A percentile compares a stretch with the other conserved stretches of the same genome.
These are phyloP conservation scores for Coreoperca whiteheadi DNA, from an alignment of 2,113 vertebrate genomes.

Conservation along the genomic window DNA sequence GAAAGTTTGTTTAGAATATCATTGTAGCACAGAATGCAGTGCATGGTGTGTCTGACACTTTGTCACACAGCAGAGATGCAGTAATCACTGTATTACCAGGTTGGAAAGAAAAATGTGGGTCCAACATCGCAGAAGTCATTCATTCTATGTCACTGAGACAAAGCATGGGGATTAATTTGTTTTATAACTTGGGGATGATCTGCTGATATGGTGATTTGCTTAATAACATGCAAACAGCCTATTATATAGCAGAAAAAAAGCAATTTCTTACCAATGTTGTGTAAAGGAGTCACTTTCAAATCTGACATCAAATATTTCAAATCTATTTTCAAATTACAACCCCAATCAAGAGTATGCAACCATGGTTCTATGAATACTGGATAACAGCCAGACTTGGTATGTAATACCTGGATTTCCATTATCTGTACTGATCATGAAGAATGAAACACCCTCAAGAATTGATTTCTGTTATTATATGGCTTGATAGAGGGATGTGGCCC, in stretches of 20 bases:
- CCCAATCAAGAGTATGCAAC: background rate
- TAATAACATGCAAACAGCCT: background rate
- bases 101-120: background rate
- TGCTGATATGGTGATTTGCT: background rate
- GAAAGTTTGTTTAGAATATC: slow-evolving; percentile 16
- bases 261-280: background rate
- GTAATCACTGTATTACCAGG: background rate
- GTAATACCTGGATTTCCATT: background rate
- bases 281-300: background rate
- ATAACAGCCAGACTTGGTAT: background rate
- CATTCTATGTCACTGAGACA: background rate
- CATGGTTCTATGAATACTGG: background rate
- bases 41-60: background rate
- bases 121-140: background rate
- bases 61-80: background rate
- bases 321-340: background rate
- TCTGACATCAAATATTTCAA: background rate
- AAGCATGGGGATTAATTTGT: background rate
- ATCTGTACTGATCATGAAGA: background rate
- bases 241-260: background rate
- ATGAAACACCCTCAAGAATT: background rate
- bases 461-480: background rate
- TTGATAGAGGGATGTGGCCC: background rate
- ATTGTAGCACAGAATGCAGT: background rate
- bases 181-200: background rate